These are phyloP conservation scores for Gonatopus flavifemur DNA, from an alignment of 1,140 invertebrate genomes.

Conservation along the genomic window DNA sequence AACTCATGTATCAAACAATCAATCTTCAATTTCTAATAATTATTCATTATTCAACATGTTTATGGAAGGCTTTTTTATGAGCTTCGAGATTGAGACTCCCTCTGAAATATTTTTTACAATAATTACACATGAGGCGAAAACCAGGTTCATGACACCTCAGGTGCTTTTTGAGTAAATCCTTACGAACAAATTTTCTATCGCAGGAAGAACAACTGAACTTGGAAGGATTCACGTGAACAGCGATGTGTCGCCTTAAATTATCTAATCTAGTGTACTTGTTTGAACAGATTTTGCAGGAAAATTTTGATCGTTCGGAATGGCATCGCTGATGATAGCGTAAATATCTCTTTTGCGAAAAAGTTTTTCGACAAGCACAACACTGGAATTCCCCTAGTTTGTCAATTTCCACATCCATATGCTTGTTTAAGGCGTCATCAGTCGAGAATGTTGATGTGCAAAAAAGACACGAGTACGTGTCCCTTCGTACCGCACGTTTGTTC, in stretches of 20 bases:
- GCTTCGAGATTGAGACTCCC: constrained; percentile 37
- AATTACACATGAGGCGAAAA: constrained; percentile 35
- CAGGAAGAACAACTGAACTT: constrained; percentile 47
- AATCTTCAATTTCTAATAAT: no score
- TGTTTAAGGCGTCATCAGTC: constrained; percentile 26
- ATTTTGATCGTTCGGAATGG: constrained; percentile 44
- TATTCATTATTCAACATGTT: no score
- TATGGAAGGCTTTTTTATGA: constrained; percentile 33
- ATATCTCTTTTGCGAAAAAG: constrained; percentile 44
- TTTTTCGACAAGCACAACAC: constrained; percentile 47
- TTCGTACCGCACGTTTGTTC: constrained; percentile 16
- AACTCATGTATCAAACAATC: no score
- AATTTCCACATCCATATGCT: constrained; percentile 35
- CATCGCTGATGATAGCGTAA: constrained; percentile 45
- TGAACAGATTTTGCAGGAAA: constrained; percentile 45
- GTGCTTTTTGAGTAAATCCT: constrained; percentile 50
- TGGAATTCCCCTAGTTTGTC: constrained; percentile 33
- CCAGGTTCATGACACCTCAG: constrained; percentile 46
- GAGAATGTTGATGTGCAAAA: constrained; percentile 44
- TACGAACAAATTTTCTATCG: constrained; percentile 46
- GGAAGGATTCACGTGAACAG: constrained; percentile 48
- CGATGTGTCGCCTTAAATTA: constrained; percentile 49
- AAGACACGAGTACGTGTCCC: constrained; percentile 25
- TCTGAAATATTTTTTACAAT: constrained; percentile 46
- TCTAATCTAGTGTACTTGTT: constrained; percentile 48